Percentiles rank a stretch among this genome's conserved stretches.
phyloP scores from a whole-genome alignment of 2,888 invertebrate species.

The Tinea semifulvella region DNA sequence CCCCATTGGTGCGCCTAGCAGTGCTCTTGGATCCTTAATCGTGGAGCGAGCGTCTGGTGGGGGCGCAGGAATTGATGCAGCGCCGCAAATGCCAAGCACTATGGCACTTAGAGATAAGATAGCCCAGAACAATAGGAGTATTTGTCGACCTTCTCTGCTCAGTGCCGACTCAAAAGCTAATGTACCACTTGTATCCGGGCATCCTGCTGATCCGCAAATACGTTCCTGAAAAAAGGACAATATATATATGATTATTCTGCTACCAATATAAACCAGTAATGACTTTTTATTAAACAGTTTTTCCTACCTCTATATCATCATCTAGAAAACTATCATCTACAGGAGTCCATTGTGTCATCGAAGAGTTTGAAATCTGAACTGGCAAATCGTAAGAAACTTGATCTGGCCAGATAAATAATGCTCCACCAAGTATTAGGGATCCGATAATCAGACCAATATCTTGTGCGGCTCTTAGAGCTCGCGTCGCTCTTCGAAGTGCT shows the following conservation, averaged over 20 bases:
- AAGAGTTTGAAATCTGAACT: conserved; percentile 43
- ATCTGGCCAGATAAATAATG: conserved; percentile 60
- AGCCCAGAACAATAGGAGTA: conserved; percentile 46
- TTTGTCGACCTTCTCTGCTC: conserved; percentile 39
- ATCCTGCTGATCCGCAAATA: conserved; percentile 47
- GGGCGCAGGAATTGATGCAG: conserved; percentile 43
- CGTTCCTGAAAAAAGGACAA: conserved; percentile 41
- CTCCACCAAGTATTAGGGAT: conserved; percentile 45
- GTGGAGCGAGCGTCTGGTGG: conserved; percentile 42
- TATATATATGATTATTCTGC: too few species aligned
- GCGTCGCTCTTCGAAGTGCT: conserved; percentile 44
- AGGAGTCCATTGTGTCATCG: conserved; percentile 44
- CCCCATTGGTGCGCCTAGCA: conserved; percentile 79
- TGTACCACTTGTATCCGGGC: conserved; percentile 34
- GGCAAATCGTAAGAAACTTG: conserved; percentile 47
- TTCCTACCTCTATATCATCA: conserved; percentile 63
- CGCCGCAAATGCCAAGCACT: conserved; percentile 42
- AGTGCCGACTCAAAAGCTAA: conserved; percentile 31
- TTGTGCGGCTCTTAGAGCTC: conserved; percentile 54
- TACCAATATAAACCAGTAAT: conserved; percentile 6
- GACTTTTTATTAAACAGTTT: background rate
- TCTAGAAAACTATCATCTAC: conserved; percentile 63
- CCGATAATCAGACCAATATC: conserved; percentile 54
- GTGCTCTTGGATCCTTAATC: conserved; percentile 69
- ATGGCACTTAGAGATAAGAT: conserved; percentile 35